Evolutionary conservation across 1,140 invertebrate genomes (phyloP).

Genomic region (Drosophila baimaii): DNA sequence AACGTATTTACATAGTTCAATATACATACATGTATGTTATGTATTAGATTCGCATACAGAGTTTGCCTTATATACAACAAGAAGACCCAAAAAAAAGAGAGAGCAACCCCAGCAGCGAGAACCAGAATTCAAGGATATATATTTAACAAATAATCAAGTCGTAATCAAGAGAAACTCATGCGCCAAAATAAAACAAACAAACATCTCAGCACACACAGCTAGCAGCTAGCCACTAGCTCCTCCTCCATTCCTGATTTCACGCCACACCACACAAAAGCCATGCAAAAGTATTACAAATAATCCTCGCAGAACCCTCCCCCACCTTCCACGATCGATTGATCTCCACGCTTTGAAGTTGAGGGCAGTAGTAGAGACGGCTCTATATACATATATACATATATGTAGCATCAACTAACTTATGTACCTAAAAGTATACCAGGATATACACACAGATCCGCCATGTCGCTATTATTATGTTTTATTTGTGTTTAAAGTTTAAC

Average conservation of each 20-base stretch:
- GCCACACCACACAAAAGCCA: slow-evolving; percentile 14
- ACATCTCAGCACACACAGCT: slow-evolving; percentile 29
- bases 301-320: slow-evolving; percentile 26
- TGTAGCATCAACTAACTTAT: slow-evolving; percentile 49
- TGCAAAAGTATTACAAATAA: slow-evolving; percentile 42
- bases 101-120: slow-evolving; percentile 33
- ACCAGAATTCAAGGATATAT: slow-evolving; percentile 31
- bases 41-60: slow-evolving; percentile 74
- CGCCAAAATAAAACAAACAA: slow-evolving; percentile 51
- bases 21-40: slow-evolving; percentile 53
- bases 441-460: slow-evolving; percentile 24
- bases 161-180: slow-evolving; percentile 52
- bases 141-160: slow-evolving; percentile 50
- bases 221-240: slow-evolving; percentile 14
- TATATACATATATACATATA: not conserved
- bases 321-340: slow-evolving; percentile 41
- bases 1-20: slow-evolving; percentile 81
- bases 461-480: slow-evolving; percentile 29
- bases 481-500: slow-evolving; percentile 37
- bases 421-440: slow-evolving; percentile 50
- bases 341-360: slow-evolving; percentile 60
- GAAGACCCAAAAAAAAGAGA: slow-evolving; percentile 33
- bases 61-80: slow-evolving; percentile 82
- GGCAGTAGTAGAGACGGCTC: slow-evolving; percentile 17
- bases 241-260: slow-evolving; percentile 21